These are phyloP conservation scores for Lontra canadensis DNA, from an alignment of 2,113 vertebrate genomes.

Conservation along the genomic window DNA sequence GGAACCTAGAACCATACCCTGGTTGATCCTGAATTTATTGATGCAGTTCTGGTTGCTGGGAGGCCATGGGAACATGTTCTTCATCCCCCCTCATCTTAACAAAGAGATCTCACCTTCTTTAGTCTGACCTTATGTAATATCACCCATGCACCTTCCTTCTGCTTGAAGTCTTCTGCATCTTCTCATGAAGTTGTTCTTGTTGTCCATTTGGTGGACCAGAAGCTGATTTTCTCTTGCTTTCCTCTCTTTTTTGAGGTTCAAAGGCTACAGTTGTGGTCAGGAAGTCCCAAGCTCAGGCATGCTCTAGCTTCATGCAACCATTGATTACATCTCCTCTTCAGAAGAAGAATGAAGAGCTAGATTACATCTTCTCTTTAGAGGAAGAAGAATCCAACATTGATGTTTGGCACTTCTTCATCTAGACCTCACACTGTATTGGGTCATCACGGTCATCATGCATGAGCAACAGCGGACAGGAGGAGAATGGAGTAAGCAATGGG, in stretches of 20 bases:
- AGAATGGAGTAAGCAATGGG: rapidly evolving
- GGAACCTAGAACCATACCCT: too few species aligned
- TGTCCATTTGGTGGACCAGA: background rate
- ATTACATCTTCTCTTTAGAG: background rate
- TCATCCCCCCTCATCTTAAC: background rate
- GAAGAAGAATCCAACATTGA: background rate
- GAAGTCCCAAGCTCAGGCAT: background rate
- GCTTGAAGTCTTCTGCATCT: background rate
- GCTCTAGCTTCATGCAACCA: background rate
- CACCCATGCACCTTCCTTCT: background rate
- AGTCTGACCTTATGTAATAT: background rate
- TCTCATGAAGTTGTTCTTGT: background rate
- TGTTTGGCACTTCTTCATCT: rapidly evolving
- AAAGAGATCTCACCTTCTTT: background rate
- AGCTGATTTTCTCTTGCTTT: background rate
- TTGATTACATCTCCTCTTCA: background rate
- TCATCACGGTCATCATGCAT: too few species aligned
- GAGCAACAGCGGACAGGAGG: background rate
- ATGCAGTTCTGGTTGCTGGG: rapidly evolving
- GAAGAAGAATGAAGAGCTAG: too few species aligned
- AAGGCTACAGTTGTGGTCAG: background rate
- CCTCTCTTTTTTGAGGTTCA: background rate
- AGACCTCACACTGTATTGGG: rapidly evolving
- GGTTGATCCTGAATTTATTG: rapidly evolving
- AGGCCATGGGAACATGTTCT: rapidly evolving